Conservation (phyloP, 2,888 invertebrate genomes). For the Petrophora chlorosata region DNA sequence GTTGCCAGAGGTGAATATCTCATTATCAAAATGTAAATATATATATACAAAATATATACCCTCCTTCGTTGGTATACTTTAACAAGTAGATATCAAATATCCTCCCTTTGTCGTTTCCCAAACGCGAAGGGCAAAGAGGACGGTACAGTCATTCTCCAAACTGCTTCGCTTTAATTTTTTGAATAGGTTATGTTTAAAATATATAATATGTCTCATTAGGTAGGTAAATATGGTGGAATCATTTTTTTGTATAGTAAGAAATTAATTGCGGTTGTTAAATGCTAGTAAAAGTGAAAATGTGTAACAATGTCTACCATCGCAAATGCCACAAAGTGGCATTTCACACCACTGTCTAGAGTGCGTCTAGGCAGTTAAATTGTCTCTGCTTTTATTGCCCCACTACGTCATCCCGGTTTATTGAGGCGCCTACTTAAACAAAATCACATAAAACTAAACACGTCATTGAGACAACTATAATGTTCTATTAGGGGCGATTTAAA, state of each 20-base stretch:
- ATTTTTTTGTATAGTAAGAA: too few relatives aligned
- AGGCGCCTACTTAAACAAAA: slow-evolving; percentile 60
- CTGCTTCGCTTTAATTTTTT: too few relatives aligned
- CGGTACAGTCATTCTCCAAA: slow-evolving; percentile 27
- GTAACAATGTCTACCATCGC: slow-evolving; percentile 9
- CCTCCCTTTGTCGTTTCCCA: slow-evolving; percentile 29
- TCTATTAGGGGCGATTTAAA: slow-evolving; percentile 71
- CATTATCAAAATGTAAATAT: too few relatives aligned
- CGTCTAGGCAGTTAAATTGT: slow-evolving; percentile 45
- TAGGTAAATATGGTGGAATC: background rate
- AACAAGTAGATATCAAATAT: slow-evolving; percentile 35
- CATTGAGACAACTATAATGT: slow-evolving; percentile 69
- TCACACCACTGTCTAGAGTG: slow-evolving; percentile 45
- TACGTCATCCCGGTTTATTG: slow-evolving; percentile 55
- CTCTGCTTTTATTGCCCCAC: slow-evolving; percentile 48
- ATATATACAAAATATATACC: slow-evolving; percentile 7
- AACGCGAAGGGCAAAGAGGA: slow-evolving; percentile 25
- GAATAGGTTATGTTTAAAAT: too few relatives aligned
- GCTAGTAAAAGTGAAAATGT: background rate
- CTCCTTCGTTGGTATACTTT: slow-evolving; percentile 10
- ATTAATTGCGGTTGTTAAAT: slow-evolving; percentile 14
- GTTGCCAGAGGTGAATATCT: slow-evolving; percentile 1
- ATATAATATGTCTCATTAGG: too few relatives aligned
- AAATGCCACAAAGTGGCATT: slow-evolving; percentile 22
- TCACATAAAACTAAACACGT: slow-evolving; percentile 70